A percentile compares a stretch with the other conserved stretches of the same genome.
Conservation (phyloP, 2,797 vertebrate genomes). For the Channallabes apus region DNA sequence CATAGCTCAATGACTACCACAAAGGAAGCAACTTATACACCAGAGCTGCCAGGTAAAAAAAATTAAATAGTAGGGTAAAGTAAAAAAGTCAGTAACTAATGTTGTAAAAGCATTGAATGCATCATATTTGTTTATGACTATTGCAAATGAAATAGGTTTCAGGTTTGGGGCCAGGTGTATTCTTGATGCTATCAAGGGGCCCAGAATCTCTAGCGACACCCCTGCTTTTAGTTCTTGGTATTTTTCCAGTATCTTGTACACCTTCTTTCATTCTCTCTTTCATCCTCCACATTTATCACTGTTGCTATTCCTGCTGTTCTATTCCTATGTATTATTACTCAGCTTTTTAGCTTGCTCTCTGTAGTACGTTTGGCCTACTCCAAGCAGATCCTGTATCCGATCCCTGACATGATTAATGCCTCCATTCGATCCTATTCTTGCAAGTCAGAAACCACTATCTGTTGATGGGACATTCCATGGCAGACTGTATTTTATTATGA, state of each 20-base stretch:
- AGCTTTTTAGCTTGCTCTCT: neutral
- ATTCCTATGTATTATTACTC: neutral
- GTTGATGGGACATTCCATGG: neutral
- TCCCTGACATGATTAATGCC: neutral
- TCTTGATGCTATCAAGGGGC: too few species aligned
- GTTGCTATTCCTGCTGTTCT: neutral
- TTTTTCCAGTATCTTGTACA: neutral
- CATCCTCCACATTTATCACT: neutral
- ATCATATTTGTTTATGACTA: too few species aligned
- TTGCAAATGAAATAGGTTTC: too few species aligned
- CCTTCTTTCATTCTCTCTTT: neutral
- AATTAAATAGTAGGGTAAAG: too few species aligned
- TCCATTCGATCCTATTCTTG: neutral
- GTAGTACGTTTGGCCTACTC: too few species aligned
- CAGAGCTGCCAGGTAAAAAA: too few species aligned
- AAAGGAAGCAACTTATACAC: too few species aligned
- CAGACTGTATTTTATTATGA: neutral
- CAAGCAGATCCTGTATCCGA: neutral
- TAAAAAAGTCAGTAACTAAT: too few species aligned
- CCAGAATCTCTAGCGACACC: too few species aligned
- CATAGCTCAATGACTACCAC: too few species aligned
- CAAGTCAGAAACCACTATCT: neutral
- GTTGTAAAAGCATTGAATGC: too few species aligned
- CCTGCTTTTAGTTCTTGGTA: neutral
- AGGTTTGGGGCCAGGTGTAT: too few species aligned